These are phyloP conservation scores for Botrylloides violaceus DNA, from an alignment of 23 tunicate genomes.

Conservation along the genomic window DNA sequence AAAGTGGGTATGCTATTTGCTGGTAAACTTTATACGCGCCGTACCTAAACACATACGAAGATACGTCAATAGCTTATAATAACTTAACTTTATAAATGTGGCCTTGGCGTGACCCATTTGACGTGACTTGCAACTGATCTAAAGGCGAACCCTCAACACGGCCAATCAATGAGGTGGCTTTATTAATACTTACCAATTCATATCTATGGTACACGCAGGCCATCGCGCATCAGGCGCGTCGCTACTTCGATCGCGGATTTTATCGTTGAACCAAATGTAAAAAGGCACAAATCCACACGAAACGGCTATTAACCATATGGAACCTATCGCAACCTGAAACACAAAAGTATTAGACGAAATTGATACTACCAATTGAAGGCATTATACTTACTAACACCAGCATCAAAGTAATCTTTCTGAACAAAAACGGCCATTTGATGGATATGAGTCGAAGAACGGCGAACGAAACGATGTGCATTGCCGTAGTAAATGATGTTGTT, in stretches of 20 bases:
- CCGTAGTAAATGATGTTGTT: conserved; percentile 56
- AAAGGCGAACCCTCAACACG: too few species aligned
- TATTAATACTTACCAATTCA: conserved; percentile 22
- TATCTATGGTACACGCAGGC: conserved; percentile 39
- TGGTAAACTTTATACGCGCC: conserved; percentile 2
- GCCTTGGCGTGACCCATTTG: too few species aligned
- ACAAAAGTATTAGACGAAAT: too few species aligned
- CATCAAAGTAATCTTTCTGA: conserved; percentile 23
- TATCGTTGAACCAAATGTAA: conserved; percentile 12
- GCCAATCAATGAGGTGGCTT: neutral
- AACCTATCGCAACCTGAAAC: conserved; percentile 23
- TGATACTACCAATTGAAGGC: neutral
- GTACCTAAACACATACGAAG: neutral
- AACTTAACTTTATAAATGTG: too few species aligned
- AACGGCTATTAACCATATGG: conserved; percentile 27
- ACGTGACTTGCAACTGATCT: too few species aligned
- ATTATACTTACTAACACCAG: conserved; percentile 36
- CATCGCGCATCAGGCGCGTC: conserved; percentile 32
- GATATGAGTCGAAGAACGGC: conserved; percentile 45
- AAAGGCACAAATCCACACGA: conserved; percentile 36
- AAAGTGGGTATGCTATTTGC: conserved; percentile 13
- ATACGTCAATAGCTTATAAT: neutral
- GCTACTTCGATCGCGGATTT: conserved; percentile 30
- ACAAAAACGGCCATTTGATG: conserved; percentile 30
- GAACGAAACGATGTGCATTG: conserved; percentile 62